Base-by-base conservation (phyloP, 1,140 invertebrate genomes). In the Campoletis sonorensis region DNA sequence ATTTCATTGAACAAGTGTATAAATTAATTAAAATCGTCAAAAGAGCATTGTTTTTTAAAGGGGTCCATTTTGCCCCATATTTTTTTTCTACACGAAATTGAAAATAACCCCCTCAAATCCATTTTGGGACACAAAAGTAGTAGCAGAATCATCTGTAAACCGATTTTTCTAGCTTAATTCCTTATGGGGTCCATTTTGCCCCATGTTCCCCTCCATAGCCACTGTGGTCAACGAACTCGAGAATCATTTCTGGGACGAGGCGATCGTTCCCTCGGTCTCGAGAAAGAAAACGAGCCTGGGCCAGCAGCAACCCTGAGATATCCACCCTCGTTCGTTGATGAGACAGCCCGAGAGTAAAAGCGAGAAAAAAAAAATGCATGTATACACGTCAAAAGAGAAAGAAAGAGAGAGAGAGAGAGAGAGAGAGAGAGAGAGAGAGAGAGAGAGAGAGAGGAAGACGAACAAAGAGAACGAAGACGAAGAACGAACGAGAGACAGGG, bases 331-430 rank as follows among this genome's bases (percentile, higher is more conserved):
- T 18, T 70, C 67, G 67, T 70, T 70, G 67, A 70, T 70, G 82
- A 83, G 80, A 79, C 70, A 79, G 64, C 51, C 49, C 79, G 82
- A 72, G 79, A 83, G 80, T 72, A 79, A 78, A 71, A 21, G 33
- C 72, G 73, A 80, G 78, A 77, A 64, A 72, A 70, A 21, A 82
- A 33, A 72, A 33, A 68, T 37, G 4, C 40, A 11, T 8, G 40
- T 8, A 45, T 45, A 45, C 40, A 8, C 13, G 40, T 8, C 40
- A 16, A 16, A n/a, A 49, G 49, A 51, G 40, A n/a, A 27, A 30
- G 16, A 27, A 5, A 23, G 18, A 54, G 16, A 18, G 45, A 33
- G n/a, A 15, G 54, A 54, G 23, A 30, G 13, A 79, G 1, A 30
- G 45, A 21, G 18, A 30, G 23, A 11, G 26, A 77, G n/a, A 30